Percentiles rank a stretch among this genome's conserved stretches.
phyloP scores from a whole-genome alignment of 2,888 invertebrate species.

The Tridacna gigas region DNA sequence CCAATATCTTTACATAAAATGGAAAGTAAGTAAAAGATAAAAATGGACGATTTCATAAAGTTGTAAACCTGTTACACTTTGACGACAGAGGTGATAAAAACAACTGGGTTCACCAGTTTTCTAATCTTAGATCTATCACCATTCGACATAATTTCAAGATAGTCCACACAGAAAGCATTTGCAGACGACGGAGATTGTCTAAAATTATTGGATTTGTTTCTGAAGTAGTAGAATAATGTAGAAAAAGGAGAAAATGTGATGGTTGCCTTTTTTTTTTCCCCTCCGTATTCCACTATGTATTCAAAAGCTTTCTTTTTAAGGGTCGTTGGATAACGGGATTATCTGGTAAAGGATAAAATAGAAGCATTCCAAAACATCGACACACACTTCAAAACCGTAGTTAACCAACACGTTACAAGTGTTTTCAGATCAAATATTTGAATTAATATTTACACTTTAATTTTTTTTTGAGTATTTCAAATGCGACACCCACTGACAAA shows the following conservation, averaged over 20 bases:
- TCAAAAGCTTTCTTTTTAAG: not conserved
- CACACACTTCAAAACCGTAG: not conserved
- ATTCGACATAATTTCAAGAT: no score
- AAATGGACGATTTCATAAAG: no score
- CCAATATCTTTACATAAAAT: no score
- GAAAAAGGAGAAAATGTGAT: not conserved
- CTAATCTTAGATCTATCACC: no score
- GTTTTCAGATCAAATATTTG: conserved; percentile 19
- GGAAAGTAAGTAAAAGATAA: no score
- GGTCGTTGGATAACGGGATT: not conserved
- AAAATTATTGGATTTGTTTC: not conserved
- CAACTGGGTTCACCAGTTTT: no score
- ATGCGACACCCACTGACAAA: no score
- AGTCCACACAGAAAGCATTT: no score
- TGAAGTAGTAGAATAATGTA: not conserved
- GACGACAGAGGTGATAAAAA: no score
- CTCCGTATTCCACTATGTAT: not conserved
- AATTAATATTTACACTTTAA: not conserved
- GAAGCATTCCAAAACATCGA: not conserved
- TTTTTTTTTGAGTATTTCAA: no score
- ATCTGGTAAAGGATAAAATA: not conserved
- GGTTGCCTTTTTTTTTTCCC: not conserved
- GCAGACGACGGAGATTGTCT: no score
- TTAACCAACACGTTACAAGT: conserved; percentile 15
- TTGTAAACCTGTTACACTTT: no score